Evolutionary conservation across 1,140 invertebrate genomes (phyloP).

Genomic region (Schlechtendalia chinensis): DNA sequence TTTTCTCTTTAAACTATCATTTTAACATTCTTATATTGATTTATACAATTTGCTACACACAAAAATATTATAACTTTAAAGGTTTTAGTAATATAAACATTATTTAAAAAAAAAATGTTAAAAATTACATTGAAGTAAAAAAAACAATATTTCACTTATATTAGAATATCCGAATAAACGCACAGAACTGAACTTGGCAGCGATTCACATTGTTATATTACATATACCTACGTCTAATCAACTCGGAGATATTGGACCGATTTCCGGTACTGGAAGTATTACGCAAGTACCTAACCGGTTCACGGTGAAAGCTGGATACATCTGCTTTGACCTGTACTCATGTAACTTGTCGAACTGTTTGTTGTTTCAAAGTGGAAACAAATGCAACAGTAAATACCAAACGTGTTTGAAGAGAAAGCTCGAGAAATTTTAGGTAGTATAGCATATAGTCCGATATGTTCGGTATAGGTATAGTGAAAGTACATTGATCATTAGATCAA

Average conservation of each 20-base stretch:
- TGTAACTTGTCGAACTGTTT: constrained; percentile 44
- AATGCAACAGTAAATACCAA: not conserved
- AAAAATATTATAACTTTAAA: too few relatives aligned
- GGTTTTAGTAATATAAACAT: too few relatives aligned
- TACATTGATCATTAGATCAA: not conserved
- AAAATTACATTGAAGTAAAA: too few relatives aligned
- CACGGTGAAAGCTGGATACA: constrained; percentile 43
- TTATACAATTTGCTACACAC: too few relatives aligned
- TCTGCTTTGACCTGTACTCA: constrained; percentile 43
- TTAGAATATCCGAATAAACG: not conserved
- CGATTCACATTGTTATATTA: not conserved
- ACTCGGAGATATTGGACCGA: not conserved
- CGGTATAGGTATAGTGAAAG: not conserved
- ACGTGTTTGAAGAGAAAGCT: constrained; percentile 45
- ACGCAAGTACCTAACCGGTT: constrained; percentile 28
- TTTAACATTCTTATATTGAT: not conserved
- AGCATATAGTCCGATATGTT: not conserved
- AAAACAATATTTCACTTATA: not conserved
- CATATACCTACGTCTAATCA: not conserved
- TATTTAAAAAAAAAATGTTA: too few relatives aligned
- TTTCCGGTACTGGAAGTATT: constrained; percentile 41
- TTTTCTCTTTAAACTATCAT: constrained; percentile 24
- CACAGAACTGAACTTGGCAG: not conserved
- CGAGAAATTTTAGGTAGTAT: constrained; percentile 20
- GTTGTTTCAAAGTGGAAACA: constrained; percentile 24